Conservation (phyloP, 35 echinoderm and acorn worm genomes). For the Chiridota heheva region DNA sequence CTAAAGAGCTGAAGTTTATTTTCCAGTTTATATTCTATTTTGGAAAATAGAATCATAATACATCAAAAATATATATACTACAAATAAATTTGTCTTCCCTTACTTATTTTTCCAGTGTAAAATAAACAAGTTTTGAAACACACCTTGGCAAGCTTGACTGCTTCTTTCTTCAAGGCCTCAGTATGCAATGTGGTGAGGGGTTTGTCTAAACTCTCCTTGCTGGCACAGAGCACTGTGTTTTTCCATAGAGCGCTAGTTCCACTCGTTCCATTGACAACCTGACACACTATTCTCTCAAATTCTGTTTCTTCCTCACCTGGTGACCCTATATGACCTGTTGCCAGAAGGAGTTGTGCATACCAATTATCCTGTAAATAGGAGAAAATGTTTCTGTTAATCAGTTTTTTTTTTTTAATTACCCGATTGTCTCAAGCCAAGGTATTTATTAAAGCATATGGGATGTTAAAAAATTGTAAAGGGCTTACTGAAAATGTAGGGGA, state of each 20-base stretch:
- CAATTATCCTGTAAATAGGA: conserved; percentile 74
- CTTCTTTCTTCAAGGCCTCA: conserved; percentile 89
- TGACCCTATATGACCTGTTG: conserved; percentile 66
- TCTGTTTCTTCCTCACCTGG: conserved; percentile 72
- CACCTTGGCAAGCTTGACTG: conserved; percentile 96
- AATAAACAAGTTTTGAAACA: no score
- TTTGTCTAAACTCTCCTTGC: conserved; percentile 90
- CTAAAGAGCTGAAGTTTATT: no score
- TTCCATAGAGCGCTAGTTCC: conserved; percentile 73
- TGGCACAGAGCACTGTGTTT: conserved; percentile 75
- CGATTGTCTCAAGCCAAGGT: no score
- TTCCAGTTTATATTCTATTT: no score
- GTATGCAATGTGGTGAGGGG: conserved; percentile 95
- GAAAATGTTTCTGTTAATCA: not conserved
- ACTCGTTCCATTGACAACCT: conserved; percentile 69
- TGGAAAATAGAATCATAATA: no score
- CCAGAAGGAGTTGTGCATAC: conserved; percentile 86
- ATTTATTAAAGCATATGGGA: no score
- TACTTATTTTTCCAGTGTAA: no score
- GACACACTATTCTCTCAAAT: conserved; percentile 71
- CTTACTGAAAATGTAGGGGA: no score
- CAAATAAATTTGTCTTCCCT: no score
- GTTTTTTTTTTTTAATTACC: no score
- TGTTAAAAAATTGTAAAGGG: no score
- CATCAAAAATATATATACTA: no score